Evolutionary conservation across 2,797 vertebrate species (phyloP).

Genomic region (Carduelis carduelis): DNA sequence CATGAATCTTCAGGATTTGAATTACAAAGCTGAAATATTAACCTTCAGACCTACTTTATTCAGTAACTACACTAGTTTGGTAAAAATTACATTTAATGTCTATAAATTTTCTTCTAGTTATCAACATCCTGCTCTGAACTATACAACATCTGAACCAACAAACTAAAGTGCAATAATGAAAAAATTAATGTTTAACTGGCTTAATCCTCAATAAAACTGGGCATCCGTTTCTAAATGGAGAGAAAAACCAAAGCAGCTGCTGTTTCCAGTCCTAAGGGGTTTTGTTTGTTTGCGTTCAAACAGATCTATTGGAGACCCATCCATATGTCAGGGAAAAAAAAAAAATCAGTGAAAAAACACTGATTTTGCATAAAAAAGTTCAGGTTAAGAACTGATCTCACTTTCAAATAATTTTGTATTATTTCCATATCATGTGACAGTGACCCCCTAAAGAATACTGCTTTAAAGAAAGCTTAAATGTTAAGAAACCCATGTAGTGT

Average conservation of each 20-base stretch:
- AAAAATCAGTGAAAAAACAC: neutral
- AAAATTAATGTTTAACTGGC: neutral
- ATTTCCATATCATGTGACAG: neutral
- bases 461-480: neutral
- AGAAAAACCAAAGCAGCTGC: neutral
- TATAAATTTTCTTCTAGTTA: neutral
- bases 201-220: neutral
- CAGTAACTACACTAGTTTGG: neutral
- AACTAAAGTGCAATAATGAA: neutral
- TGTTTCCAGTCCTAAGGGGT: neutral
- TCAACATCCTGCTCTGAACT: neutral
- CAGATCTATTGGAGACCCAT: neutral
- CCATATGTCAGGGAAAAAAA: neutral
- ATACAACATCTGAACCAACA: neutral
- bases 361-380: neutral
- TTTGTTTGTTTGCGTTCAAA: neutral
- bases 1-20: neutral
- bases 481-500: neutral
- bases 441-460: neutral
- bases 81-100: neutral
- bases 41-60: neutral
- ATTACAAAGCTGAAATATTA: neutral
- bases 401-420: neutral
- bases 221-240: neutral
- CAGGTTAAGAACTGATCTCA: neutral